These are phyloP conservation scores for Chondrilla cf. caribensis DNA, from an alignment of 37 sponge, comb jelly and placozoan genomes.

Conservation along the genomic window DNA sequence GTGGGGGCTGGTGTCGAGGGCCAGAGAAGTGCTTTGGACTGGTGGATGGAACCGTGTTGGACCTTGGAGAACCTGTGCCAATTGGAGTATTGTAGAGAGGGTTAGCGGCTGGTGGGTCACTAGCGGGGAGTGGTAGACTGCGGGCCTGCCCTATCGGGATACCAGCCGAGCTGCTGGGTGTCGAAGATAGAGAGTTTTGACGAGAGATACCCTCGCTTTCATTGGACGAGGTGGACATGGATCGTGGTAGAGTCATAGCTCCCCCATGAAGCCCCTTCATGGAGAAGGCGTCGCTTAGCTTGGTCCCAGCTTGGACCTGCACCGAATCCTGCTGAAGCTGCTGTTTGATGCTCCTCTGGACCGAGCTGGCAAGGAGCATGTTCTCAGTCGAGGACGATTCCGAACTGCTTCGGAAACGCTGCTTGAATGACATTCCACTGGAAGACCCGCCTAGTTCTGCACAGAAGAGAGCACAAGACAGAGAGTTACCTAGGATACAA, in stretches of 20 bases:
- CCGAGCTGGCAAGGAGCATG: slow-evolving; percentile 9
- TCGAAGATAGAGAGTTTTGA: background rate
- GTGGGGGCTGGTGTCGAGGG: background rate
- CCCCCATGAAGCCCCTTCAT: slow-evolving; percentile 21
- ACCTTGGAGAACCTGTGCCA: too few relatives aligned
- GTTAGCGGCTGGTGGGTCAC: background rate
- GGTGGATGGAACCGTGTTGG: background rate
- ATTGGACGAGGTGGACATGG: background rate
- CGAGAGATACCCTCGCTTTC: background rate
- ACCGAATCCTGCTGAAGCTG: background rate
- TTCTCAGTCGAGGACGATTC: background rate
- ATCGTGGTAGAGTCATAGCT: background rate
- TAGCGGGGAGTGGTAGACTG: background rate
- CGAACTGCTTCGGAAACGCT: background rate
- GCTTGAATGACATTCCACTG: background rate
- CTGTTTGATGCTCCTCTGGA: slow-evolving; percentile 18
- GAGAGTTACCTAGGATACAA: background rate
- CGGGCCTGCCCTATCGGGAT: too few relatives aligned
- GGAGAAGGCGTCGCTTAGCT: slow-evolving; percentile 40
- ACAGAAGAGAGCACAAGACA: too few relatives aligned
- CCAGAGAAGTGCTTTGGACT: background rate
- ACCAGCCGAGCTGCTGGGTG: background rate
- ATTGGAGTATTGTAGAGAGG: slow-evolving; percentile 12
- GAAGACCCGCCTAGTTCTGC: too few relatives aligned
- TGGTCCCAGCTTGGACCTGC: slow-evolving; percentile 41